These are phyloP conservation scores for Cosmorhoe ocellata DNA, from an alignment of 2,888 invertebrate species.

Conservation along the genomic window DNA sequence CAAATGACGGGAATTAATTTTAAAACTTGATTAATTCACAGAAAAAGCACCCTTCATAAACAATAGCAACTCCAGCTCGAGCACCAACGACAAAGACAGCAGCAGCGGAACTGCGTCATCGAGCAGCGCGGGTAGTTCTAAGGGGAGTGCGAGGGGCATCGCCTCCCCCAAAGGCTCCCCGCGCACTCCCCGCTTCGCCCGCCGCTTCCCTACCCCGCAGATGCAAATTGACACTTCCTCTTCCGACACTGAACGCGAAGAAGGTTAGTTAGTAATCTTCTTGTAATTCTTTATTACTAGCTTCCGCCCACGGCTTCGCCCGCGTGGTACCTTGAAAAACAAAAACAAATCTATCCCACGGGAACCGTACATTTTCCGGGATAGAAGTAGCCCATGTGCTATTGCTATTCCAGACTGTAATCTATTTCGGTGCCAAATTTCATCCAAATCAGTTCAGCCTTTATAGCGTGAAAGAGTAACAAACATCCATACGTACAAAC, in stretches of 20 bases:
- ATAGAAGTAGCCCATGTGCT: no score
- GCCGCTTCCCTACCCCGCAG: conserved; percentile 21
- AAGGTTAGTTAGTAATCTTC: conserved; percentile 49
- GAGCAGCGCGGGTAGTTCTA: conserved; percentile 47
- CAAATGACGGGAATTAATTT: no score
- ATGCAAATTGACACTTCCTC: conserved; percentile 69
- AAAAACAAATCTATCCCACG: no score
- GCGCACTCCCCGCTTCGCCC: conserved; percentile 63
- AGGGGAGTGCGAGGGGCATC: conserved; percentile 22
- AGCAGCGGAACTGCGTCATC: conserved; percentile 60
- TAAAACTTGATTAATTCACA: conserved; percentile 13
- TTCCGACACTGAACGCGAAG: conserved; percentile 83
- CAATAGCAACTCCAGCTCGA: conserved; percentile 28
- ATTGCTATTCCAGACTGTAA: no score
- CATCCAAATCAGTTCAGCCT: no score
- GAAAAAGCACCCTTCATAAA: conserved; percentile 27
- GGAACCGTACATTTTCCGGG: no score
- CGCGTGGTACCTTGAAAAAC: no score
- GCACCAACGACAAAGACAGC: conserved; percentile 38
- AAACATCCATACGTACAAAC: no score
- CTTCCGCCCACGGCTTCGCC: no score
- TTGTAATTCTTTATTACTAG: no score
- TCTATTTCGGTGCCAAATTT: no score
- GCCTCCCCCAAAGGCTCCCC: conserved; percentile 42
- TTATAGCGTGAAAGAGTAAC: no score